Evolutionary conservation across 2,113 vertebrate genomes (phyloP).

Genomic region (Ceuthmochares aereus): DNA sequence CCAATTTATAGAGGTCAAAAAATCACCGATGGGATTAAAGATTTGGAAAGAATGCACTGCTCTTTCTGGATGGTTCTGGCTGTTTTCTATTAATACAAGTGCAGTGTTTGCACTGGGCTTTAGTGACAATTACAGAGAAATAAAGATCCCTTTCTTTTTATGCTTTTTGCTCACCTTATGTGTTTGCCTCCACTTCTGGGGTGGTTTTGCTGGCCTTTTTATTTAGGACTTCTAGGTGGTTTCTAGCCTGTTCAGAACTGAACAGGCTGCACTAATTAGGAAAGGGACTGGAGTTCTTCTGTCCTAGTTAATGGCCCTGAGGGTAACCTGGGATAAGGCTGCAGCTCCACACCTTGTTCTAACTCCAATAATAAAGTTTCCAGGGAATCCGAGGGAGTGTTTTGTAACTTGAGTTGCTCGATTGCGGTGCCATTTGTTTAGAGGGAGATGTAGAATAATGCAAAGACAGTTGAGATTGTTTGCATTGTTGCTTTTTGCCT

Average conservation of each 20-base stretch:
- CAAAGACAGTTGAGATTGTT: rapidly evolving
- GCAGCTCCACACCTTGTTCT: neutral
- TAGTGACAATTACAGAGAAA: neutral
- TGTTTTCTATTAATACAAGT: neutral
- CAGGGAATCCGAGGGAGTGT: neutral
- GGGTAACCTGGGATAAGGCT: neutral
- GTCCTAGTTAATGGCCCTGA: rapidly evolving
- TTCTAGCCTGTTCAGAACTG: neutral
- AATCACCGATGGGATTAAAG: slow-evolving; percentile 53
- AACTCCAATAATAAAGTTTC: neutral
- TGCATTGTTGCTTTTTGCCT: neutral
- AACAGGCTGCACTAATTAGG: neutral
- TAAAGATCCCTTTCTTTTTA: neutral
- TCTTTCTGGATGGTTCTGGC: slow-evolving; percentile 33
- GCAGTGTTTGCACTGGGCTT: neutral
- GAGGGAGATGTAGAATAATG: neutral
- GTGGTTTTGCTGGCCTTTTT: neutral
- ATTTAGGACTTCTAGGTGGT: neutral
- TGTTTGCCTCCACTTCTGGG: neutral
- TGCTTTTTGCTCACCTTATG: neutral
- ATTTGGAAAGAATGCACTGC: slow-evolving; percentile 17
- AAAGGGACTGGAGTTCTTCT: neutral
- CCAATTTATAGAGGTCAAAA: slow-evolving; percentile 41
- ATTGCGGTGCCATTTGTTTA: rapidly evolving
- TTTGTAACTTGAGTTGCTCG: neutral